Evolutionary conservation across 2,888 invertebrate genomes (phyloP).

Genomic region (Panorpa germanica): DNA sequence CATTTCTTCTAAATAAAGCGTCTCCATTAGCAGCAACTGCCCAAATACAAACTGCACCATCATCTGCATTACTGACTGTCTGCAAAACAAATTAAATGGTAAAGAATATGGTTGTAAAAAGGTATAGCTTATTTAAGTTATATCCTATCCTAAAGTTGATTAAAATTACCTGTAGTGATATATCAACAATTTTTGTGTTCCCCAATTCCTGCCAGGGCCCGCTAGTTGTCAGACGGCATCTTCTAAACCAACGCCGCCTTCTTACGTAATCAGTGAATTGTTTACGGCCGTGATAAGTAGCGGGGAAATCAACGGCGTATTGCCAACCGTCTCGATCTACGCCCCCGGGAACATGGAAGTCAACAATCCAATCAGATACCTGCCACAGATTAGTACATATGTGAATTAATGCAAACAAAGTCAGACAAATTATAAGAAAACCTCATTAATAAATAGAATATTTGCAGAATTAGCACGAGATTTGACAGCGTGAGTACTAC

Average conservation of each 20-base stretch:
- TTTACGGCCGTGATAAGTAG: constrained; percentile 69
- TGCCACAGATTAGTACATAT: constrained; percentile 16
- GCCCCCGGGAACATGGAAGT: constrained; percentile 76
- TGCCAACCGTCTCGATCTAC: constrained; percentile 90
- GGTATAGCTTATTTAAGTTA: background rate
- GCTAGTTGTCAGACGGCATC: constrained; percentile 61
- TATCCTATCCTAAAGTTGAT: constrained; percentile 5
- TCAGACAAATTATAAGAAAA: too few relatives aligned
- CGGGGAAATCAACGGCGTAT: constrained; percentile 83
- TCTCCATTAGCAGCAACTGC: constrained; percentile 75
- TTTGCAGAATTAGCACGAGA: too few relatives aligned
- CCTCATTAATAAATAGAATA: too few relatives aligned
- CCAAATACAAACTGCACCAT: constrained; percentile 47
- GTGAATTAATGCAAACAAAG: background rate
- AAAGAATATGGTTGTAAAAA: constrained; percentile 3
- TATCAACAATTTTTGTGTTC: constrained; percentile 66
- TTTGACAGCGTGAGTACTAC: too few relatives aligned
- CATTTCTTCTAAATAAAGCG: constrained; percentile 63
- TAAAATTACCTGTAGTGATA: constrained; percentile 46
- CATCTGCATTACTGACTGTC: constrained; percentile 25
- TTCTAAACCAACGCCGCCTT: constrained; percentile 64
- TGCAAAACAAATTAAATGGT: constrained; percentile 14
- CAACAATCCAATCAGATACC: constrained; percentile 83
- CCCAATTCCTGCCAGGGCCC: constrained; percentile 82
- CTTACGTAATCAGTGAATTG: constrained; percentile 79